phyloP scores from a whole-genome alignment of 92 coral and sea anemone species.

The Parazoanthus swiftii region DNA sequence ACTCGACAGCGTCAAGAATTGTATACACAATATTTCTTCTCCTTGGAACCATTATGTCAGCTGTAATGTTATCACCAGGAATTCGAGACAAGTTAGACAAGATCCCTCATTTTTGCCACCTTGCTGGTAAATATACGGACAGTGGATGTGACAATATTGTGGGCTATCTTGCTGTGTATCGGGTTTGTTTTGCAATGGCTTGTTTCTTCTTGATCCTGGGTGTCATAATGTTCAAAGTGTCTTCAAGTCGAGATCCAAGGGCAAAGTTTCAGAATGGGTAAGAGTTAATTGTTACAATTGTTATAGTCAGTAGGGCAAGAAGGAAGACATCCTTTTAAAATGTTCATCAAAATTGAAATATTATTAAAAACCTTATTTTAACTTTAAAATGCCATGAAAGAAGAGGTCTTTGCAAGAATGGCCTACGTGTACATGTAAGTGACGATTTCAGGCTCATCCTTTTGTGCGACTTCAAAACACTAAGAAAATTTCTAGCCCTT shows the following conservation, averaged over 20 bases:
- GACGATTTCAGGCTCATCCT: no score
- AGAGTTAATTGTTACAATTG: neutral
- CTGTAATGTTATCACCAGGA: conserved; percentile 92
- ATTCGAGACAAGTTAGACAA: conserved; percentile 74
- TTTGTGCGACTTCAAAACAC: no score
- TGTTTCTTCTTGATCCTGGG: conserved; percentile 88
- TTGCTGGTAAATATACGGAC: conserved; percentile 47
- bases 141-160: conserved; percentile 78
- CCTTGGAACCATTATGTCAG: conserved; percentile 89
- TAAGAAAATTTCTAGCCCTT: no score
- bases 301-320: no score
- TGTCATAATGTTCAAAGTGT: conserved; percentile 85
- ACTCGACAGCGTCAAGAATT: conserved; percentile 94
- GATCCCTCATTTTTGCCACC: conserved; percentile 81
- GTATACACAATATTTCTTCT: conserved; percentile 89
- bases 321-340: no score
- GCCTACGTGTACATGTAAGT: no score
- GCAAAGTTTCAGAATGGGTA: conserved; percentile 99
- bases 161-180: conserved; percentile 93
- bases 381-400: no score
- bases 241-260: conserved; percentile 86
- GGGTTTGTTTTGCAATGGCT: conserved; percentile 99
- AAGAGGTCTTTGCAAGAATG: no score
- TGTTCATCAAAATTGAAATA: no score
- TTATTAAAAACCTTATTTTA: no score